Conservation (phyloP, 2,888 invertebrate genomes). For the Nasonovia ribisnigri region DNA sequence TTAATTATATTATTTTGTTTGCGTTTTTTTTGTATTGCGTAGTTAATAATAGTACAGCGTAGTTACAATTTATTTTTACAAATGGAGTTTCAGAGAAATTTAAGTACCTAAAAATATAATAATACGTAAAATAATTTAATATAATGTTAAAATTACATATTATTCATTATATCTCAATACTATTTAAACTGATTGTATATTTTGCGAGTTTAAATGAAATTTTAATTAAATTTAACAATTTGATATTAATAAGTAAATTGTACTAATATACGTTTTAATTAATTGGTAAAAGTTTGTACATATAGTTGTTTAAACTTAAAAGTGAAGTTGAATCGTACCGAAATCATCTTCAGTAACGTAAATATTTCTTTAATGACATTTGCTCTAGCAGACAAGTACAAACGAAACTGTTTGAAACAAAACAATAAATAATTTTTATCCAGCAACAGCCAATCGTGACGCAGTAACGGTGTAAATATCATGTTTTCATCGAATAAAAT, state of each 20-base stretch:
- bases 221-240: slow-evolving; percentile 1
- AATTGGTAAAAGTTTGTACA: slow-evolving; percentile 11
- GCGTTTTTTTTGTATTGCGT: background rate
- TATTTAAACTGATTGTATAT: background rate
- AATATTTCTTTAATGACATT: background rate
- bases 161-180: background rate
- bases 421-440: background rate
- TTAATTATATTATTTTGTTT: background rate
- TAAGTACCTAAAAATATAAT: background rate
- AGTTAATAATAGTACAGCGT: background rate
- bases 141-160: background rate
- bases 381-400: background rate
- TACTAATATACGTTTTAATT: slow-evolving; percentile 18
- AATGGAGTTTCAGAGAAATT: no score
- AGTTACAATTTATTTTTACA: no score
- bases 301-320: background rate
- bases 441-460: background rate
- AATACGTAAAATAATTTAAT: background rate
- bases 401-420: background rate
- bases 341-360: background rate
- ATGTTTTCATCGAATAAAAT: background rate
- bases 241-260: background rate
- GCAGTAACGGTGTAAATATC: background rate
- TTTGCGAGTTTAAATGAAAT: background rate
- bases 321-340: background rate